phyloP scores from a whole-genome alignment of 1,140 invertebrate species.

The Hirudo medicinalis region DNA sequence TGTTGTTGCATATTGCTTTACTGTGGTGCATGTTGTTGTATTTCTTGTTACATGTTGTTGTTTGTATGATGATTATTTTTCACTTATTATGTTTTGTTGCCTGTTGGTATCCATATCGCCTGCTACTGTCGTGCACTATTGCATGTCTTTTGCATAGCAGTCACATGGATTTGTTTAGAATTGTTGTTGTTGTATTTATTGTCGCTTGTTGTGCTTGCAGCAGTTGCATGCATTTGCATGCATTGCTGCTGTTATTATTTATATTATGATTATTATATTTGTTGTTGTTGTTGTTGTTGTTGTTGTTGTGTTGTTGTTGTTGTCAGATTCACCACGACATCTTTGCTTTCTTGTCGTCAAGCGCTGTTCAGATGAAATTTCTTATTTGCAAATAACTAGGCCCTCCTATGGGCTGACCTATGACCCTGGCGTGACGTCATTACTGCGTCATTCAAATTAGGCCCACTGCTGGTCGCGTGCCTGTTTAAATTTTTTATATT shows the following conservation, averaged over 20 bases:
- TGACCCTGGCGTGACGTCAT: slow-evolving; percentile 10
- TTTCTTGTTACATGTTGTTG: no score
- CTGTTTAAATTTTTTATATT: no score
- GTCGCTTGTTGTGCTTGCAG: neutral
- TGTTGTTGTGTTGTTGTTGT: neutral
- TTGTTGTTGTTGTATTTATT: slow-evolving; percentile 6
- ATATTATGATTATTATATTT: no score
- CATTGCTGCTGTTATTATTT: no score
- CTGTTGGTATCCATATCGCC: no score
- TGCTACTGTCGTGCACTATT: no score
- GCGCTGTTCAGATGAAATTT: neutral
- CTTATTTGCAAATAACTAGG: neutral
- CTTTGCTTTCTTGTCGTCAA: neutral
- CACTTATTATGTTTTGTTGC: no score
- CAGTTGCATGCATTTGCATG: neutral
- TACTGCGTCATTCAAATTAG: slow-evolving; percentile 2
- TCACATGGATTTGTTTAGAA: no score
- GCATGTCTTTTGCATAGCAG: no score
- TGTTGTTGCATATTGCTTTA: no score
- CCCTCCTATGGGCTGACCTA: neutral
- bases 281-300: neutral
- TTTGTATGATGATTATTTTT: no score
- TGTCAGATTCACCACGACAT: neutral
- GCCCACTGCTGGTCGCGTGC: neutral
- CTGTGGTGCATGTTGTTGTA: no score